Evolutionary conservation across 2,113 vertebrate species (phyloP), one percentile per base, ranked within the genome.

Genomic region (Anguilla rostrata): DNA sequence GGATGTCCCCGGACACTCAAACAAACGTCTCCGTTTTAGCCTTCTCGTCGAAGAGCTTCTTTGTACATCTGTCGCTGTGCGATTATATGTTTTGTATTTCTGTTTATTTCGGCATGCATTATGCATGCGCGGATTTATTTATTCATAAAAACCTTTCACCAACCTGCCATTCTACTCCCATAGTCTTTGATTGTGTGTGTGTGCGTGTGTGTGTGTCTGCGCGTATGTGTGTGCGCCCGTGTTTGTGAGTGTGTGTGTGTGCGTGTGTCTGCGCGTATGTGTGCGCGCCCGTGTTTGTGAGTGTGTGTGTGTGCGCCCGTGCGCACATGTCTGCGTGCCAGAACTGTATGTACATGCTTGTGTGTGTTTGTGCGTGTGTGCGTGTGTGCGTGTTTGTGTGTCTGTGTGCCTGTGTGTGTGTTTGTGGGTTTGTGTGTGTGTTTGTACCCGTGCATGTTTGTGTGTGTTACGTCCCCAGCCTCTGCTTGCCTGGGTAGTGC

Each of bases 141-240:
- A 89, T 89, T 81, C 57, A 83, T 56, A 87, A 88, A 83, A 66
- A 86, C 89, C 39, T 90, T 84, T 91, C 88, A 85, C 87, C 88
- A 88, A 71, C 84, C 83, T 89, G 88, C 60, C 85, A 84, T 87
- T 85, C 26, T 11, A 40, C 18, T 26, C n/a, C 14, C 60, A 20
- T 6, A 66, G 18, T 46, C 83, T 39, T 22, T 81, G 71, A 12
- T 56, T 85, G 66, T 83, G 34, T 83, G 56, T 43, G 34, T 81
- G 22, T 29, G 75, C 39, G 78, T 53, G 49, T 53, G 49, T 53
- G 12, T 53, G 12, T 53, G 49, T 53, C 7, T 14, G 11, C 49
- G 12, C 12, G 49, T 53, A 9, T 53, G 49, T 53, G 49, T 53
- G 49, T 53, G 49, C 11, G 12, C 12, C 1, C 49, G 12, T 53